Conservation (phyloP, 2,113 vertebrate genomes). For the Xiphophorus maculatus region DNA sequence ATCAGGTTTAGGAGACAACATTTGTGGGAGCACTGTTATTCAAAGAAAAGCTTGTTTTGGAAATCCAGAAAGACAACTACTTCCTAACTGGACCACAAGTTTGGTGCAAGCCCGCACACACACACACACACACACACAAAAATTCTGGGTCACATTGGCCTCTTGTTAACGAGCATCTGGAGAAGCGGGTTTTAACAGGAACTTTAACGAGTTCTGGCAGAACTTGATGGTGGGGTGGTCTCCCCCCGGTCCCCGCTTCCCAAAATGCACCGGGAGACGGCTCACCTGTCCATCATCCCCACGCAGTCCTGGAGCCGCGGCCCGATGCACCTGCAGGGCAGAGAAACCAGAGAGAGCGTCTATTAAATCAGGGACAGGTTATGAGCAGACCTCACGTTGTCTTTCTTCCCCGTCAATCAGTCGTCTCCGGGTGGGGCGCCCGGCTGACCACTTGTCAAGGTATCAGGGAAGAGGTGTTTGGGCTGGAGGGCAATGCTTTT, state of each 20-base stretch:
- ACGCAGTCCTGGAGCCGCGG: conserved; percentile 93
- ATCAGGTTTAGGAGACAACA: too few species aligned
- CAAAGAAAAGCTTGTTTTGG: too few species aligned
- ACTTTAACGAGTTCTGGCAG: conserved; percentile 30
- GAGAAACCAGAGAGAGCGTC: conserved; percentile 68
- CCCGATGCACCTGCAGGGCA: conserved; percentile 89
- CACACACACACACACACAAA: too few species aligned
- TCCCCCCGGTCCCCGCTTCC: conserved; percentile 7
- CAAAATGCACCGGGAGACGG: conserved; percentile 19
- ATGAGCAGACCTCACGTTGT: conserved; percentile 62
- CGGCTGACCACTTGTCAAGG: conserved; percentile 46
- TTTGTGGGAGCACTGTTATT: too few species aligned
- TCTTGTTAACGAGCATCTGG: conserved; percentile 34
- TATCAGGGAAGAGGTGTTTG: conserved; percentile 35
- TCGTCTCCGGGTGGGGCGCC: conserved; percentile 37
- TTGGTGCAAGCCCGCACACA: conserved; percentile 13
- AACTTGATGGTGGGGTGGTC: conserved; percentile 13
- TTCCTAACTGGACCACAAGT: conserved; percentile 7
- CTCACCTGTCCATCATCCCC: conserved; percentile 98
- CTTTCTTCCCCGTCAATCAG: conserved; percentile 60
- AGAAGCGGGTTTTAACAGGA: conserved; percentile 6
- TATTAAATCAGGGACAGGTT: conserved; percentile 62
- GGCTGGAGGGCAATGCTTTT: conserved; percentile 8
- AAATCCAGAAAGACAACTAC: neutral
- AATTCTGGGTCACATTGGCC: conserved; percentile 5